Evolutionary conservation across 2,888 invertebrate genomes (phyloP).

Genomic region (Strigamia transsilvanica): DNA sequence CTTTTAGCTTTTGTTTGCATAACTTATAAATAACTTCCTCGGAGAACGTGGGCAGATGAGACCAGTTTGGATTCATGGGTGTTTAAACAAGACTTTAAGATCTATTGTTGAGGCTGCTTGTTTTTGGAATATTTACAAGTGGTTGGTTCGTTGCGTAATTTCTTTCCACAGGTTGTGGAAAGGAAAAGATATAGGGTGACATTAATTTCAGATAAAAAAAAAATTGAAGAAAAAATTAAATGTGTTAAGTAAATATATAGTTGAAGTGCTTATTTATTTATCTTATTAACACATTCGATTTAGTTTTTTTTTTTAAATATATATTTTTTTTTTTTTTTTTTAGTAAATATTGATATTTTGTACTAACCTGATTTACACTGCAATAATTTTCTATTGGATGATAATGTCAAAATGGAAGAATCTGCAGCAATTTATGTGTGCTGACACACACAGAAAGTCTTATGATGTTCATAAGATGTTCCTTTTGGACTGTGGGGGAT

Average conservation of each 20-base stretch:
- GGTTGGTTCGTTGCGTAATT: background rate
- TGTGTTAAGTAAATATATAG: background rate
- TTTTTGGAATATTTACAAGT: background rate
- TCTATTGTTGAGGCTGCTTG: constrained; percentile 6
- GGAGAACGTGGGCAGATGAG: background rate
- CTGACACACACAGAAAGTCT: too few species aligned
- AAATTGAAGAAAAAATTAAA: background rate
- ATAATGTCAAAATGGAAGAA: too few species aligned
- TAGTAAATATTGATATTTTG: too few species aligned
- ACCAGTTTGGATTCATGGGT: background rate
- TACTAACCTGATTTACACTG: too few species aligned
- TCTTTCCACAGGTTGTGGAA: background rate
- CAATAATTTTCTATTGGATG: too few species aligned
- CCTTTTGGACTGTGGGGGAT: too few species aligned
- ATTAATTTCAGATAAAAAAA: background rate
- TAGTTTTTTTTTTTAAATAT: background rate
- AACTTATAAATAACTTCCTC: background rate
- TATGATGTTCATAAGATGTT: too few species aligned
- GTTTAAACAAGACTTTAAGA: background rate
- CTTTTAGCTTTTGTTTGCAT: background rate
- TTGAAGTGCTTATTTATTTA: background rate
- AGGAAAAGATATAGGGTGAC: background rate
- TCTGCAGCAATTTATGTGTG: too few species aligned
- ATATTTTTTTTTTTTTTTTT: background rate
- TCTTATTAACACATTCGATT: background rate